Conservation (phyloP, 1,140 invertebrate genomes). For the Listronotus oregonensis region DNA sequence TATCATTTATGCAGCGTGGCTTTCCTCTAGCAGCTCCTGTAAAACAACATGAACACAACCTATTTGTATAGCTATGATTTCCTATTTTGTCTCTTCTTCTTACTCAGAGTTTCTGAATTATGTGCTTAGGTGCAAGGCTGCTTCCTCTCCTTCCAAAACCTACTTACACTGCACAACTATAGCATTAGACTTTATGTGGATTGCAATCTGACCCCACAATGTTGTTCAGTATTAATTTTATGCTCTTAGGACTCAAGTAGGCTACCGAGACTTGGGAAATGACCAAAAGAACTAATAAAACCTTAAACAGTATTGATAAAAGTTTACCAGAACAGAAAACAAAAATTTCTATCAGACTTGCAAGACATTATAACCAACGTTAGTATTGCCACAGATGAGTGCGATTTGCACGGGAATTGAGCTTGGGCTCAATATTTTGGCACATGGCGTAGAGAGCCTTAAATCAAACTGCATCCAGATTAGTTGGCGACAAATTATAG, state of each 20-base stretch:
- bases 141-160: no score
- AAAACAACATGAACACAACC: no score
- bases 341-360: slow-evolving; percentile 65
- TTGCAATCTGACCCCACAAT: no score
- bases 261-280: slow-evolving; percentile 49
- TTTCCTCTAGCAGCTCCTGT: no score
- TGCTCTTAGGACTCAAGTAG: slow-evolving; percentile 49
- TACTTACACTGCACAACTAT: no score
- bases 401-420: slow-evolving; percentile 92
- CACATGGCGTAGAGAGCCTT: slow-evolving; percentile 71
- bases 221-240: neutral
- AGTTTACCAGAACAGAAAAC: slow-evolving; percentile 64
- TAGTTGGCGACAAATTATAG: slow-evolving; percentile 80
- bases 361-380: slow-evolving; percentile 80
- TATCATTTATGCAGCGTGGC: no score
- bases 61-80: no score
- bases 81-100: no score
- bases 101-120: no score
- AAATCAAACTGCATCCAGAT: slow-evolving; percentile 66
- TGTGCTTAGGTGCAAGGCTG: no score
- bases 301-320: slow-evolving; percentile 70
- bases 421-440: slow-evolving; percentile 84
- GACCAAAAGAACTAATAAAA: slow-evolving; percentile 65
- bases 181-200: no score
- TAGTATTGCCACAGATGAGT: slow-evolving; percentile 90